These are phyloP conservation scores for Drosophila carrolli DNA, from an alignment of 1,140 invertebrate species.

Conservation along the genomic window DNA sequence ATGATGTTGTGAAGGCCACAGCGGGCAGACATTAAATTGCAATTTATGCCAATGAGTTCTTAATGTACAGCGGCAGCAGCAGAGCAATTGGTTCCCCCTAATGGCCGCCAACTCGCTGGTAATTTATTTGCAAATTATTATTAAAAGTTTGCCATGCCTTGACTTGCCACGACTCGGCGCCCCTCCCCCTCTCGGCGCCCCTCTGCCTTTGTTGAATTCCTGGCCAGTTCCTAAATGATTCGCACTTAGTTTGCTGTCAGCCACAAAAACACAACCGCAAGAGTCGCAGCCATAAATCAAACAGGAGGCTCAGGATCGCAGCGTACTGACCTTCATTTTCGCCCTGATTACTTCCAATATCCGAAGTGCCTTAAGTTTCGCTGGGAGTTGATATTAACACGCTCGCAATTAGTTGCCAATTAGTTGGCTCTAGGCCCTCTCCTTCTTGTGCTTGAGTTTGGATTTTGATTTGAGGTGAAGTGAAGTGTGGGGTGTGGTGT, in stretches of 20 bases:
- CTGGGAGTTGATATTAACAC: constrained; percentile 54
- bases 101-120: constrained; percentile 70
- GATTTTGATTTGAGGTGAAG: neutral
- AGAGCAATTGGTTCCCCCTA: constrained; percentile 55
- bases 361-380: constrained; percentile 5
- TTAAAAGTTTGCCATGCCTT: constrained; percentile 68
- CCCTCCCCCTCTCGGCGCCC: neutral
- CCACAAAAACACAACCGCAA: constrained; percentile 62
- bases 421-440: constrained; percentile 34
- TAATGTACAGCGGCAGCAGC: constrained; percentile 65
- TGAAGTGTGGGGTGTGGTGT: neutral
- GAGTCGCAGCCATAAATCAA: constrained; percentile 77
- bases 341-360: constrained; percentile 10
- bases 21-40: constrained; percentile 79
- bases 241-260: constrained; percentile 82
- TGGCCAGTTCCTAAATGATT: constrained; percentile 71
- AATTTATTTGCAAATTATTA: constrained; percentile 84
- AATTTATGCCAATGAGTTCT: constrained; percentile 84
- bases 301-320: constrained; percentile 13
- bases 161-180: constrained; percentile 8
- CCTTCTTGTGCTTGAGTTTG: constrained; percentile 4
- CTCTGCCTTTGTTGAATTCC: constrained; percentile 11
- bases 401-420: constrained; percentile 70
- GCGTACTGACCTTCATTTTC: constrained; percentile 2
- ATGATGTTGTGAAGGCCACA: constrained; percentile 47